Evolutionary conservation across 2,888 invertebrate species (phyloP).

Genomic region (Drosophila dives): DNA sequence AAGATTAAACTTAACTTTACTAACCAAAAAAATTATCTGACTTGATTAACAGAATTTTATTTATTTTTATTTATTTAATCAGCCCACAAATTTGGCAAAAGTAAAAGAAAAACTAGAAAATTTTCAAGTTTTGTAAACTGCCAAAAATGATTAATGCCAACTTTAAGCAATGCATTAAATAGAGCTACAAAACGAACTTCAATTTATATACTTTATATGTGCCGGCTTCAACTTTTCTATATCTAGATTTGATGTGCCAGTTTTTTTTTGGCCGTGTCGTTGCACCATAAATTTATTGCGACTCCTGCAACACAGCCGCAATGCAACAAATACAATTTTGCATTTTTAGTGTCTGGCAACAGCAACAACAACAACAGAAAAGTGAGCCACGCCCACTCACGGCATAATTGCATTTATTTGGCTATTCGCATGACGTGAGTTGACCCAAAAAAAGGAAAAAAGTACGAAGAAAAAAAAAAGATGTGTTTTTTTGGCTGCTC

Average conservation of each 20-base stretch:
- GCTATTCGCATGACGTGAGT: slow-evolving; percentile 31
- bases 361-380: slow-evolving; percentile 9
- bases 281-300: slow-evolving; percentile 17
- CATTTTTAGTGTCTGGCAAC: slow-evolving; percentile 20
- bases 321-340: slow-evolving; percentile 25
- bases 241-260: background rate
- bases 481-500: slow-evolving; percentile 25
- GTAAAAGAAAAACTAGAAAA: background rate
- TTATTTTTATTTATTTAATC: background rate
- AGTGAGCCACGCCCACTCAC: slow-evolving; percentile 64
- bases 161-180: background rate
- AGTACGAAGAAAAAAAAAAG: background rate
- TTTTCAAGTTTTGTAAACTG: background rate
- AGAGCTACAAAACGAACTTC: background rate
- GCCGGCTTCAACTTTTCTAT: background rate
- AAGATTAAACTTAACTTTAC: background rate
- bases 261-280: slow-evolving; percentile 32
- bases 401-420: slow-evolving; percentile 65
- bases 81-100: too few relatives aligned
- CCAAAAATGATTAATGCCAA: background rate
- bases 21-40: background rate
- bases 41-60: background rate
- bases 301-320: slow-evolving; percentile 60
- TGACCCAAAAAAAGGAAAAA: slow-evolving; percentile 54
- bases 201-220: background rate